These are phyloP conservation scores for Pantherophis guttatus DNA, from an alignment of 2,113 vertebrate species.

Conservation along the genomic window DNA sequence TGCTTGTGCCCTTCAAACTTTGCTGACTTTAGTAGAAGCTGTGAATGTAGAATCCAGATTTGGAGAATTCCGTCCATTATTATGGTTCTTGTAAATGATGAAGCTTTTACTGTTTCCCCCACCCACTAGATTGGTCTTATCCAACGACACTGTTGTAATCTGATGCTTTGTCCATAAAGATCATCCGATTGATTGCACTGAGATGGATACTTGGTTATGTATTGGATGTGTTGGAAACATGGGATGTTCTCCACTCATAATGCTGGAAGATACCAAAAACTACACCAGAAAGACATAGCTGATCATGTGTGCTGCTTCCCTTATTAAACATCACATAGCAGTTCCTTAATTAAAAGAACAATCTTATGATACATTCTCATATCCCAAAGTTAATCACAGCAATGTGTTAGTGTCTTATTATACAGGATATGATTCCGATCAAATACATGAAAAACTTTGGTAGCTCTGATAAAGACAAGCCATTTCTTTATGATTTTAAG, in stretches of 20 bases:
- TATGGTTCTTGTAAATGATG: neutral
- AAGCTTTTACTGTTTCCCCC: neutral
- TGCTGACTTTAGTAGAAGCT: neutral
- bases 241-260: neutral
- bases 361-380: neutral
- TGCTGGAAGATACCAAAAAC: neutral
- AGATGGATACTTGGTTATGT: neutral
- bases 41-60: neutral
- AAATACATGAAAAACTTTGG: constrained; percentile 38
- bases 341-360: neutral
- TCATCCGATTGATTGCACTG: neutral
- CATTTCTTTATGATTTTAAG: constrained; percentile 50
- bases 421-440: constrained; percentile 30
- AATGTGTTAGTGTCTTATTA: neutral
- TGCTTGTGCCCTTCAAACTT: neutral
- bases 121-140: neutral
- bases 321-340: neutral
- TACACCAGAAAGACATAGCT: neutral
- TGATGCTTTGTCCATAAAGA: neutral
- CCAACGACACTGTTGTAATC: neutral
- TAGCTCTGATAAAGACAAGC: constrained; percentile 52
- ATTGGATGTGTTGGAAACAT: neutral
- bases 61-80: neutral
- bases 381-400: neutral
- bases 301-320: neutral